Percentiles rank a stretch among this genome's conserved stretches.
Conservation (phyloP, 2,888 invertebrate genomes). For the Eilema sororculum region DNA sequence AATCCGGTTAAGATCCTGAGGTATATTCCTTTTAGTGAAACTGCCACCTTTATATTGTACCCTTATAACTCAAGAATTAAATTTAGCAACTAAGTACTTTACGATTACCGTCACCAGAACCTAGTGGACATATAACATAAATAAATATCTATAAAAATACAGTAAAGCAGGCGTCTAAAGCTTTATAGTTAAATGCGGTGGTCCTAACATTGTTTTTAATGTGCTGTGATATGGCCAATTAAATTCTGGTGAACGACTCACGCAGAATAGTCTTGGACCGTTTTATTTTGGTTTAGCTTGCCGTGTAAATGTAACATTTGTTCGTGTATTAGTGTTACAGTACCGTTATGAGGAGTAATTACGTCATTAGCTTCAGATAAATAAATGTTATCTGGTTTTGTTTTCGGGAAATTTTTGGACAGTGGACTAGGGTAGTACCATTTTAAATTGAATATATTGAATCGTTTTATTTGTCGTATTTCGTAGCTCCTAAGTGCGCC, state of each 20-base stretch:
- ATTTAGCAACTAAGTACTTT: conserved; percentile 36
- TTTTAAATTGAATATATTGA: not conserved
- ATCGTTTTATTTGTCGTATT: not conserved
- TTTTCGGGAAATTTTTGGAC: not conserved
- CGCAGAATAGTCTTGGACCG: conserved; percentile 49
- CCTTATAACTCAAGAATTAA: not conserved
- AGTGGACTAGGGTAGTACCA: not conserved
- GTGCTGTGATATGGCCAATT: conserved; percentile 81
- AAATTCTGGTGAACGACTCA: conserved; percentile 72
- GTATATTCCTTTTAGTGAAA: too few relatives aligned
- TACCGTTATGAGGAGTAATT: not conserved
- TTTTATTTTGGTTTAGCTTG: conserved; percentile 51
- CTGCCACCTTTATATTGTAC: not conserved
- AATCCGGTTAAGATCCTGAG: not conserved
- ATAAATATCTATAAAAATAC: conserved; percentile 68
- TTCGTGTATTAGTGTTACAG: conserved; percentile 7
- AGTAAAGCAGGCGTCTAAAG: conserved; percentile 70
- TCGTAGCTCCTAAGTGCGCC: not conserved
- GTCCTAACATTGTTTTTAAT: conserved; percentile 86
- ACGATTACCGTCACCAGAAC: conserved; percentile 55
- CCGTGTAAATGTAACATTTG: conserved; percentile 32
- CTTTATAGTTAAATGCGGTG: conserved; percentile 78
- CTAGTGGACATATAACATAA: conserved; percentile 54
- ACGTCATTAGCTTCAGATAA: not conserved
- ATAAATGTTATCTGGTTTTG: not conserved